Percentiles rank a stretch among this genome's conserved stretches.
Evolutionary conservation across 2,888 invertebrate genomes (phyloP).

Genomic region (Acronicta psi): DNA sequence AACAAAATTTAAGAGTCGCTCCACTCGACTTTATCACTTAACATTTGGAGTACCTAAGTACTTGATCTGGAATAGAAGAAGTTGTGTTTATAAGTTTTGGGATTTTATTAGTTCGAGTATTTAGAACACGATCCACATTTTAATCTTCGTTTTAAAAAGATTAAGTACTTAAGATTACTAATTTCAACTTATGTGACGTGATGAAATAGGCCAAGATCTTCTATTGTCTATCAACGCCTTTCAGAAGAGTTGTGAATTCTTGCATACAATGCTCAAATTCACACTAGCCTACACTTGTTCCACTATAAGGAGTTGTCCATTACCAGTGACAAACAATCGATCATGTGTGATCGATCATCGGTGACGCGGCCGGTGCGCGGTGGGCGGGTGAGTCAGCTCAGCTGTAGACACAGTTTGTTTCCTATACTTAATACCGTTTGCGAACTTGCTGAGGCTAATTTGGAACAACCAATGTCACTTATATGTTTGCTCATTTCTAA

Average conservation of each 20-base stretch:
- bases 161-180: too few relatives aligned
- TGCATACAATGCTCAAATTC: slow-evolving; percentile 13
- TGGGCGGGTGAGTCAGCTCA: slow-evolving; percentile 50
- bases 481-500: too few relatives aligned
- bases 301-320: slow-evolving; percentile 31
- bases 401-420: slow-evolving; percentile 13
- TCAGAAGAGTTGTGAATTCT: slow-evolving; percentile 15
- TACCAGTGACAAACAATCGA: slow-evolving; percentile 22
- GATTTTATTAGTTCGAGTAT: too few relatives aligned
- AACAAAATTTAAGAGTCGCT: too few relatives aligned
- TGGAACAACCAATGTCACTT: neutral
- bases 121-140: too few relatives aligned
- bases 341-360: slow-evolving; percentile 29
- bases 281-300: slow-evolving; percentile 12
- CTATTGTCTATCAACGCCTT: neutral
- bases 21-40: too few relatives aligned
- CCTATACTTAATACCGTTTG: slow-evolving; percentile 5
- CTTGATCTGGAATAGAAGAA: too few relatives aligned
- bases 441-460: slow-evolving; percentile 14
- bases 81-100: too few relatives aligned
- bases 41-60: too few relatives aligned
- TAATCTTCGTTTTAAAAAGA: too few relatives aligned
- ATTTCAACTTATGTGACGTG: too few relatives aligned
- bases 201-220: neutral
- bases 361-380: slow-evolving; percentile 30